Conservation (phyloP, 2,113 vertebrate species). For the Phoxinus phoxinus region DNA sequence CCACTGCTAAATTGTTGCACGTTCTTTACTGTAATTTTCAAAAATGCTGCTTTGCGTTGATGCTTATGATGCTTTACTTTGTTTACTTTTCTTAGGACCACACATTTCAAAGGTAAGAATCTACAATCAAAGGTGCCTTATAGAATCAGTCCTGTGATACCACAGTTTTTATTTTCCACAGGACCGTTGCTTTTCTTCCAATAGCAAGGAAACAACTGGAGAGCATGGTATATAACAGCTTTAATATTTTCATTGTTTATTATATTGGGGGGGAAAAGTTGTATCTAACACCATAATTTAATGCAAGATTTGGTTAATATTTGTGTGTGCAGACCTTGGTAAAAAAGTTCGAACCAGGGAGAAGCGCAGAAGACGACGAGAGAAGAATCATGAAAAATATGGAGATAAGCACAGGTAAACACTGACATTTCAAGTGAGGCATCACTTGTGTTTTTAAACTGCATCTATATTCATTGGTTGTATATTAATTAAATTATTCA, state of each 20-base stretch:
- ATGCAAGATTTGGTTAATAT: neutral
- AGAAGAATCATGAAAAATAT: slow-evolving; percentile 87
- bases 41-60: neutral
- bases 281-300: neutral
- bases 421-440: neutral
- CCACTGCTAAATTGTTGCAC: neutral
- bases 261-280: neutral
- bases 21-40: neutral
- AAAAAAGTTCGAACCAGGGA: slow-evolving; percentile 65
- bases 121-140: neutral
- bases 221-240: slow-evolving; percentile 30
- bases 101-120: slow-evolving; percentile 39
- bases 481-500: neutral
- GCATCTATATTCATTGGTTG: neutral
- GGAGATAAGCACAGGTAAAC: slow-evolving; percentile 85
- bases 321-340: neutral
- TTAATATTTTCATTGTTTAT: neutral
- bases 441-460: neutral
- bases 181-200: slow-evolving; percentile 11
- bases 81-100: neutral
- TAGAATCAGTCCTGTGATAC: neutral
- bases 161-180: slow-evolving; percentile 29
- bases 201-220: slow-evolving; percentile 6
- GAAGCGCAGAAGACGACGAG: slow-evolving; percentile 81
- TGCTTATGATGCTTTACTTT: neutral